phyloP scores from a whole-genome alignment of 2,888 invertebrate species.

The Temnothorax unifasciatus region DNA sequence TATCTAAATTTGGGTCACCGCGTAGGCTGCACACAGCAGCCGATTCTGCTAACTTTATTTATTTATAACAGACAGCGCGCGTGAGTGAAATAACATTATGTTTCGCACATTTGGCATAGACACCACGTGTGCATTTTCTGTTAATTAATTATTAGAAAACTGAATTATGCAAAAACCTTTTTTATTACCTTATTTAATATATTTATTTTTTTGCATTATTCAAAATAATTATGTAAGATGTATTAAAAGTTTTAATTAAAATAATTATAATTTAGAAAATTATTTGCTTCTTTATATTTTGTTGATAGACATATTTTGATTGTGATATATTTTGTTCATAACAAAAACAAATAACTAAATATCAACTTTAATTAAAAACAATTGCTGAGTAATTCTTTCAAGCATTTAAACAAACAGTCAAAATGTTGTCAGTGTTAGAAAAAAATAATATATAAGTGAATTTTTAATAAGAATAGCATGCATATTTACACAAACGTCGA shows the following conservation, averaged over 20 bases:
- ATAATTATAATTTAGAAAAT: background rate
- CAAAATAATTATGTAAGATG: conserved; percentile 3
- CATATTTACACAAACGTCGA: background rate
- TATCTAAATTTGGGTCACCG: conserved; percentile 64
- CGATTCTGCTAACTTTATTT: conserved; percentile 43
- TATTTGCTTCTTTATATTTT: conserved; percentile 10
- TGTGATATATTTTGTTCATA: background rate
- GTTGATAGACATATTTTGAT: background rate
- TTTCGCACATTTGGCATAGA: background rate
- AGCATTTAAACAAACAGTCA: background rate
- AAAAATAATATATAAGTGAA: conserved; percentile 3
- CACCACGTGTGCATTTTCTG: background rate
- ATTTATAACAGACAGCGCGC: conserved; percentile 12
- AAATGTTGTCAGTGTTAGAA: background rate
- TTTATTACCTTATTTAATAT: background rate
- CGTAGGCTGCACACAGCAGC: conserved; percentile 45
- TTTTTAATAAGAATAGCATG: conserved; percentile 25
- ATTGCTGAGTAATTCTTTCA: background rate
- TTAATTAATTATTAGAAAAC: background rate
- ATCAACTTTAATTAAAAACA: background rate
- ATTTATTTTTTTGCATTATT: background rate
- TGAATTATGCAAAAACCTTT: background rate
- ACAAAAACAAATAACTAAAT: background rate
- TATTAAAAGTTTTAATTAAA: background rate
- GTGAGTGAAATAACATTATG: conserved; percentile 9